Conservation (phyloP, 2,113 vertebrate genomes). For the Tachycineta bicolor region DNA sequence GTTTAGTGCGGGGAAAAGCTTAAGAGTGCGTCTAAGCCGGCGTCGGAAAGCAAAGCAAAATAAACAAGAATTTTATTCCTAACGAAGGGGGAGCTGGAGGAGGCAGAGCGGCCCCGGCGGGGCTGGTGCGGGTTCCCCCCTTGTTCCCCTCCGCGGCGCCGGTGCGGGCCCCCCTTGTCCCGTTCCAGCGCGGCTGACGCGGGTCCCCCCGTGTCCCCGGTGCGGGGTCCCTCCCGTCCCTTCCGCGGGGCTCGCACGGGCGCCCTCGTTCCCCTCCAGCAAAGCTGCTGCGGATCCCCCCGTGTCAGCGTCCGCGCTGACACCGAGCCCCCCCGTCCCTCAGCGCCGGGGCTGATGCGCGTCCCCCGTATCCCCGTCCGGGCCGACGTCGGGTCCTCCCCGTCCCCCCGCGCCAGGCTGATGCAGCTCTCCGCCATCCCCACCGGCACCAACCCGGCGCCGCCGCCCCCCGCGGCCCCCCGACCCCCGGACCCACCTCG, state of each 20-base stretch:
- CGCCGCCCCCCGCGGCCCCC: not conserved
- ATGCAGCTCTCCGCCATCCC: not conserved
- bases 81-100: not conserved
- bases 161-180: not conserved
- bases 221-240: not conserved
- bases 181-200: not conserved
- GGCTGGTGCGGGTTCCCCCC: not conserved
- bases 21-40: conserved; percentile 39
- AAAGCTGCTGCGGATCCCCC: not conserved
- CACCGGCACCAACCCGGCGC: not conserved
- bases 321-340: not conserved
- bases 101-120: not conserved
- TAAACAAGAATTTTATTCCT: conserved; percentile 33
- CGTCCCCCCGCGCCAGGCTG: not conserved
- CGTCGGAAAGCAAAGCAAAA: conserved; percentile 38
- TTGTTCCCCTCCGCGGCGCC: not conserved
- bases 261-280: not conserved
- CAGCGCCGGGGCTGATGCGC: not conserved
- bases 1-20: conserved; percentile 57
- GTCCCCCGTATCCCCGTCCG: not conserved
- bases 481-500: not conserved
- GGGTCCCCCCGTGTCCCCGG: not conserved
- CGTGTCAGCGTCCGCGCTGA: not conserved
- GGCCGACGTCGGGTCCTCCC: not conserved
- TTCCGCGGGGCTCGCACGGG: not conserved